These are phyloP conservation scores for Scophthalmus maximus DNA, from an alignment of 2,113 vertebrate genomes.

Conservation along the genomic window DNA sequence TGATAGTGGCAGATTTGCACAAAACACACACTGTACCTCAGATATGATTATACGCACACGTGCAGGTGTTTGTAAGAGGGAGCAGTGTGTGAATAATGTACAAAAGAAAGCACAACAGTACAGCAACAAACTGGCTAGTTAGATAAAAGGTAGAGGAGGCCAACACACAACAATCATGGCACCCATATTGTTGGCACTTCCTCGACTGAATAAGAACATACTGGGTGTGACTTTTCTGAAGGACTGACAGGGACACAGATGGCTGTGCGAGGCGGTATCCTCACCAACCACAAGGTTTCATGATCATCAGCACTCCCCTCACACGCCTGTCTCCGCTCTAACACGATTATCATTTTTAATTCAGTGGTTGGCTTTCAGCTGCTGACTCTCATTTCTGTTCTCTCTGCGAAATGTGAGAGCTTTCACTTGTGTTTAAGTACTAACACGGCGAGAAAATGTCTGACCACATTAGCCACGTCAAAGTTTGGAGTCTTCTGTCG, in stretches of 20 bases:
- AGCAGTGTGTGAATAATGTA: neutral
- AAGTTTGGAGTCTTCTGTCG: neutral
- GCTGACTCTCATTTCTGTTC: conserved; percentile 29
- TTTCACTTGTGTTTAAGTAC: conserved; percentile 42
- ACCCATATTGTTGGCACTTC: neutral
- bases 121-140: no score
- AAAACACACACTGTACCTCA: neutral
- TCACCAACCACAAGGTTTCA: conserved; percentile 17
- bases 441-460: neutral
- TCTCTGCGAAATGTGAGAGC: conserved; percentile 27
- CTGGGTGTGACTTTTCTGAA: neutral
- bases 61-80: conserved; percentile 1
- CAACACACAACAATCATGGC: no score
- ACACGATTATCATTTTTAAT: conserved; percentile 65
- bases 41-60: conserved; percentile 13
- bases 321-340: conserved; percentile 20
- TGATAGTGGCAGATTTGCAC: neutral
- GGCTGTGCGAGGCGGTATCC: neutral
- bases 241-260: neutral
- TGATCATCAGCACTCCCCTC: conserved; percentile 24
- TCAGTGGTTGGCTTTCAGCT: conserved; percentile 54
- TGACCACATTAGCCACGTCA: neutral
- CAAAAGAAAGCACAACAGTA: no score
- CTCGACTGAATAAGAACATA: neutral
- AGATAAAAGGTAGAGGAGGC: no score